These are phyloP conservation scores for Pteronura brasiliensis DNA, from an alignment of 2,113 vertebrate genomes.

Conservation along the genomic window DNA sequence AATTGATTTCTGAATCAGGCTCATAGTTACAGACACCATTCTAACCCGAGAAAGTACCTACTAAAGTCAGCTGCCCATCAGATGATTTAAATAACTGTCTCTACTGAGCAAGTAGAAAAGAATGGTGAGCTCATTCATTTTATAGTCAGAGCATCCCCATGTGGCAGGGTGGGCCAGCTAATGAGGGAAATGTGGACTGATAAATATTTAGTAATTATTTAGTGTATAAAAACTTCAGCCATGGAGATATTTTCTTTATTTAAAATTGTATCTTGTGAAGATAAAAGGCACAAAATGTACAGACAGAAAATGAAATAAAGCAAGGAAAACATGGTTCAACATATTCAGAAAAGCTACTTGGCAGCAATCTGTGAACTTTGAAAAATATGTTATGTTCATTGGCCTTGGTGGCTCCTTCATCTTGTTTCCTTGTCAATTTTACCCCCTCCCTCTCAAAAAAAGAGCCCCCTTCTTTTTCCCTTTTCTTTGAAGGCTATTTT, in stretches of 20 bases:
- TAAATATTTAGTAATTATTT: constrained; percentile 33
- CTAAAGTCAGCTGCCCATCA: neutral
- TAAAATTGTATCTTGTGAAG: neutral
- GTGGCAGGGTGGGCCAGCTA: constrained; percentile 24
- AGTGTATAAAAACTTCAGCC: constrained; percentile 6
- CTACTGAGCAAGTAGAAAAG: constrained; percentile 41
- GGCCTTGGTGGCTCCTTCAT: neutral
- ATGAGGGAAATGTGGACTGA: neutral
- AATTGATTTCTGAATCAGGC: constrained; percentile 18
- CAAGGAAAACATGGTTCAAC: neutral
- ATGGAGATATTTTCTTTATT: constrained; percentile 21
- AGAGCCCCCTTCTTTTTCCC: neutral
- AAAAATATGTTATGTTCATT: neutral
- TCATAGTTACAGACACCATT: neutral
- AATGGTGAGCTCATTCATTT: constrained; percentile 38
- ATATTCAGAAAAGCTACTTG: neutral
- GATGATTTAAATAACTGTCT: neutral
- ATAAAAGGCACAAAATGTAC: neutral
- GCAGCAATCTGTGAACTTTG: neutral
- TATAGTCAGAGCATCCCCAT: constrained; percentile 9
- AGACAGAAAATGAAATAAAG: neutral
- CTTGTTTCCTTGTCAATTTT: neutral
- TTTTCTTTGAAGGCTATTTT: neutral
- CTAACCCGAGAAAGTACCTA: neutral
- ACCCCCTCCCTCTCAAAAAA: neutral